phyloP scores from a whole-genome alignment of 2,113 vertebrate species.

The Oophaga pumilio region DNA sequence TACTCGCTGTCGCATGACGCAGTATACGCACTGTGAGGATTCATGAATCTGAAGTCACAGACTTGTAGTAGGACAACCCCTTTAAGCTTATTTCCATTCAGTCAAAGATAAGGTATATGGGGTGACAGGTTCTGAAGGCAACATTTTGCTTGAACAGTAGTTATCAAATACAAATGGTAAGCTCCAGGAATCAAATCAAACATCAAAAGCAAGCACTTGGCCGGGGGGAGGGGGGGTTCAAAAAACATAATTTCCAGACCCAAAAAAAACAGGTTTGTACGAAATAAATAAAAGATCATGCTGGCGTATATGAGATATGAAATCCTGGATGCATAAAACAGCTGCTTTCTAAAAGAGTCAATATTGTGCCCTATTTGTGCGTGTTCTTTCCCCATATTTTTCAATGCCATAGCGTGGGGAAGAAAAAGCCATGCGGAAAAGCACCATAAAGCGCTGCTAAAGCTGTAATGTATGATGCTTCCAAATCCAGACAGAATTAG shows the following conservation, averaged over 20 bases:
- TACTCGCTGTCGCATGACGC: too few relatives aligned
- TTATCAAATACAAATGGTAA: background rate
- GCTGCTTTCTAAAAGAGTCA: background rate
- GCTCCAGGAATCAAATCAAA: background rate
- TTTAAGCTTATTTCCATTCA: too few relatives aligned
- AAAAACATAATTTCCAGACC: background rate
- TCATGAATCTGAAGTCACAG: too few relatives aligned
- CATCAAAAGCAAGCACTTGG: background rate
- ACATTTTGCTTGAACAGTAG: too few relatives aligned
- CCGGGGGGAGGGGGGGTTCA: background rate
- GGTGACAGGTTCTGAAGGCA: too few relatives aligned
- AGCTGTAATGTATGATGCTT: slow-evolving; percentile 57
- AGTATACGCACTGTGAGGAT: too few relatives aligned
- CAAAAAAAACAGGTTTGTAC: background rate
- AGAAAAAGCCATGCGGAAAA: slow-evolving; percentile 31
- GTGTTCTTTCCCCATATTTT: background rate
- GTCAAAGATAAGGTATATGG: too few relatives aligned
- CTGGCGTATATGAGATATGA: background rate
- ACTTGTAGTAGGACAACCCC: too few relatives aligned
- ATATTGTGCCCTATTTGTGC: background rate
- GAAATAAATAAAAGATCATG: background rate
- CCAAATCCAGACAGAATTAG: slow-evolving; percentile 57
- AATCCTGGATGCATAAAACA: background rate
- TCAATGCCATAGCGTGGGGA: background rate
- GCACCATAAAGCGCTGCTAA: slow-evolving; percentile 46